Base-by-base conservation (phyloP, 2,113 vertebrate species). In the Scalopus aquaticus region DNA sequence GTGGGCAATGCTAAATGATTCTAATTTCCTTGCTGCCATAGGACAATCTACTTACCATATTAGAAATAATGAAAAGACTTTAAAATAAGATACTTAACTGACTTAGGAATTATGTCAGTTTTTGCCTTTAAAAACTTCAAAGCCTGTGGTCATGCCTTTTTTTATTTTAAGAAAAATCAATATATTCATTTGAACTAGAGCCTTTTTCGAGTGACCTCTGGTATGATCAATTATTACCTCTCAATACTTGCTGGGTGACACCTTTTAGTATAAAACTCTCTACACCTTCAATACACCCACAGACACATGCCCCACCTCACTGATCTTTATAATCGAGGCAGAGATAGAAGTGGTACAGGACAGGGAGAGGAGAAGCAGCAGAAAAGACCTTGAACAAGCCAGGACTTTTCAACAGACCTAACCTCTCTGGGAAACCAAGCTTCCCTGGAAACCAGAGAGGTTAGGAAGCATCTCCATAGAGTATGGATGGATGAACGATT, bases 41-140 rank as follows among this genome's bases (percentile, higher is more conserved):
- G 37, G 35, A 90, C 92, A 81, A 90, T 67, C 8, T 42, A 88
- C 44, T 60, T 46, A 28, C 56, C n/a, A 72, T 1, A 30, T 44
- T n/a, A 69, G 30, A 93, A 90, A 93, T 72, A 82, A 96, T 49
- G 15, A 92, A 89, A 54, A 93, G 22, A 95, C 16, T 72, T 72
- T 51, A 49, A 92, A 93, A 92, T 8, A 72, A 87, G 46, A 74
- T 35, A 85, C 8, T 8, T 93, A 77, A 46, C 28, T 64, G 54
- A 70, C 6, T 54, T 15, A 32, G 39, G 19, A 56, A 6, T 46
- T 65, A 87, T 20, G 16, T 65, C 37, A 51, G 72, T 30, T 93
- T 84, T 88, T 35, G 19, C n/a, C 26, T 86, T 56, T 30, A 44
- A 88, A 94, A 88, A 32, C 10, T 20, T 92, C 32, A 73, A 54